Conservation (phyloP, 2,888 invertebrate species). For the Sturmia bella region DNA sequence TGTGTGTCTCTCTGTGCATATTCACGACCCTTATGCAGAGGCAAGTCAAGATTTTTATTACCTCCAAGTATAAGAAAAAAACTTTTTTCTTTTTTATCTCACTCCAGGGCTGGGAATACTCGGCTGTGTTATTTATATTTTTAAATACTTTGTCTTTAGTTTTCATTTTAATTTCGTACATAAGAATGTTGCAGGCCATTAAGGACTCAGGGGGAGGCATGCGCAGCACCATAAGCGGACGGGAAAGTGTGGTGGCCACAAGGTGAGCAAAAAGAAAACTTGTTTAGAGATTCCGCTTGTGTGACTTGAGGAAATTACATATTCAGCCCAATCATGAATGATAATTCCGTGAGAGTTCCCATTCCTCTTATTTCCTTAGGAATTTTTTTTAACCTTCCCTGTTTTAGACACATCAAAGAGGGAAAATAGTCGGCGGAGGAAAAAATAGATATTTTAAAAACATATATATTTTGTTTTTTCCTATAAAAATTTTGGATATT, state of each 20-base stretch:
- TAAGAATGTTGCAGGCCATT: constrained; percentile 84
- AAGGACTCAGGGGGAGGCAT: constrained; percentile 84
- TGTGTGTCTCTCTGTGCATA: constrained; percentile 84
- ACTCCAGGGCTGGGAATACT: constrained; percentile 84
- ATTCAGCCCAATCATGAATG: no score
- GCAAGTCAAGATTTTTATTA: no score
- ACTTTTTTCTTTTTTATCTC: background rate
- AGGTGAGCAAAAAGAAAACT: constrained; percentile 75
- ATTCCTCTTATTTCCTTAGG: no score
- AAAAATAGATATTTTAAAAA: no score
- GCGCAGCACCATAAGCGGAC: constrained; percentile 84
- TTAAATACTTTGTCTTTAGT: constrained; percentile 83
- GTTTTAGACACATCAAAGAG: no score
- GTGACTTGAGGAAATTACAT: no score
- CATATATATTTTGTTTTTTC: no score
- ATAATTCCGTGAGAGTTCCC: no score
- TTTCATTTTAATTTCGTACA: constrained; percentile 84
- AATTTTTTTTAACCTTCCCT: no score
- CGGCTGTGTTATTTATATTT: constrained; percentile 83
- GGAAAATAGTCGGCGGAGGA: no score
- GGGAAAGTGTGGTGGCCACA: constrained; percentile 84
- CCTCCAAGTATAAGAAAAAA: no score
- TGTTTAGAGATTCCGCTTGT: background rate
- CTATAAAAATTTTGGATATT: no score
- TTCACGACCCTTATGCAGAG: constrained; percentile 85